Evolutionary conservation across 2,888 invertebrate species (phyloP), one percentile per base, ranked within the genome.

Genomic region (Seira ritae): DNA sequence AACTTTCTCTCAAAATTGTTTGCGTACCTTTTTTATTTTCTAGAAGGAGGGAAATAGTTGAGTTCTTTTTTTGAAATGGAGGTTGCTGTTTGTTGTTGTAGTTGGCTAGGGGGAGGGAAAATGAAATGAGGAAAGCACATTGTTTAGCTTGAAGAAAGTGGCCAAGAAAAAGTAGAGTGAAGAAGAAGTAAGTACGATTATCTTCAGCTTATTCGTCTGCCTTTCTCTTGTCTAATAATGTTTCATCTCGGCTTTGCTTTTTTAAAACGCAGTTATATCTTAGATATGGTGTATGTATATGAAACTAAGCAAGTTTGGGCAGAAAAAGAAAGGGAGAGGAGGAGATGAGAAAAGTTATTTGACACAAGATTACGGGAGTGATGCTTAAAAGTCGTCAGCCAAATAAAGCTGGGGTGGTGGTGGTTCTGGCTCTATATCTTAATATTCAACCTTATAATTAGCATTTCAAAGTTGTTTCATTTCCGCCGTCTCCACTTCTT

Each of bases 391-490:
- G 50, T 50, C 17, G 50, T n/a, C n/a, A n/a, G n/a, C n/a, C n/a
- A n/a, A n/a, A n/a, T n/a, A n/a, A n/a, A n/a, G n/a, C n/a, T n/a
- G 31, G 31, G 8, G 31, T 31, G 8, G 31, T 8, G 8, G 31
- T 31, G 31, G 31, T 8, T 31, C 31, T 31, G 31, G 31, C 31
- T 50, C 12, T 50, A 50, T 50, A n/a, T 50, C 50, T n/a, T 50
- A 50, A 50, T 50, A 50, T 50, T 50, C 50, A 50, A n/a, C 17
- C 50, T 50, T 24, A 46, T 81, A 76, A 81, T 81, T 81, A 81
- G 75, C 75, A 81, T 81, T 81, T 76, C 75, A 75, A 81, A 81
- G 66, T 81, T 81, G 65, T 81, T 81, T 81, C 81, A 81, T 81
- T 81, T 81, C 81, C 81, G 75, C 71, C 69, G 24, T 70, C 55